These are phyloP conservation scores for Galeopsomyia nigrocyanea DNA, from an alignment of 2,888 invertebrate species.

Conservation along the genomic window DNA sequence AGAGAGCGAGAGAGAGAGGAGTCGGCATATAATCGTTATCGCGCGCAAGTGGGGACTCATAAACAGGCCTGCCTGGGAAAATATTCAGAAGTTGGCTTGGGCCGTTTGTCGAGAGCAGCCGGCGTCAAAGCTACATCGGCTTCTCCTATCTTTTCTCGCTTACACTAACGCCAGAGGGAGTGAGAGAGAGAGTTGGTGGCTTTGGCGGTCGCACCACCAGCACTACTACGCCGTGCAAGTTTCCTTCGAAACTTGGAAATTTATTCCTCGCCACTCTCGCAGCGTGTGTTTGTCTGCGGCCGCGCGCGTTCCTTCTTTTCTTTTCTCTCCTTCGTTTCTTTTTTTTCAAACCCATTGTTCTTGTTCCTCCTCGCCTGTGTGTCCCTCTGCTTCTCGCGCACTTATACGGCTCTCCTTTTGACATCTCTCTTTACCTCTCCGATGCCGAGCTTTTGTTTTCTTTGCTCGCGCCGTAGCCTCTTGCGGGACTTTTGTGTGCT, in stretches of 20 bases:
- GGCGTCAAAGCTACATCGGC: constrained; percentile 50
- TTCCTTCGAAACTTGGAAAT: constrained; percentile 58
- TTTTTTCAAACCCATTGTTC: not conserved
- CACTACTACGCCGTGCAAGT: constrained; percentile 47
- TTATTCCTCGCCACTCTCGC: constrained; percentile 52
- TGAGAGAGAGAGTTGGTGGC: constrained; percentile 34
- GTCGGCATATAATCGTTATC: constrained; percentile 47
- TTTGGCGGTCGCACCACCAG: constrained; percentile 43
- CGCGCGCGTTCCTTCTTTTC: constrained; percentile 47
- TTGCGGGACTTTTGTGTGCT: no score
- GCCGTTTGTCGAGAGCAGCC: constrained; percentile 52
- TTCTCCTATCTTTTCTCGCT: constrained; percentile 33
- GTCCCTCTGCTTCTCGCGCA: not conserved
- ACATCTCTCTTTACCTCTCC: constrained; percentile 16
- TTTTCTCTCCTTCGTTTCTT: not conserved
- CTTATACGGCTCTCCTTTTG: constrained; percentile 32
- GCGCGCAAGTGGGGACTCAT: constrained; percentile 41
- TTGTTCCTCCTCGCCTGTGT: not conserved
- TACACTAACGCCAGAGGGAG: not conserved
- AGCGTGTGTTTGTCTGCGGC: constrained; percentile 53
- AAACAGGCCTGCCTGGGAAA: constrained; percentile 49
- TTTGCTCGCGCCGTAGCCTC: not conserved
- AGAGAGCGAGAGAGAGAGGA: constrained; percentile 11
- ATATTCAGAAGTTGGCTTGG: constrained; percentile 50
- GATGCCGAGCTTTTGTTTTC: not conserved